A percentile compares a stretch with the other conserved stretches of the same genome.
phyloP scores from a whole-genome alignment of 2,113 vertebrate species.

The Haemorhous mexicanus region DNA sequence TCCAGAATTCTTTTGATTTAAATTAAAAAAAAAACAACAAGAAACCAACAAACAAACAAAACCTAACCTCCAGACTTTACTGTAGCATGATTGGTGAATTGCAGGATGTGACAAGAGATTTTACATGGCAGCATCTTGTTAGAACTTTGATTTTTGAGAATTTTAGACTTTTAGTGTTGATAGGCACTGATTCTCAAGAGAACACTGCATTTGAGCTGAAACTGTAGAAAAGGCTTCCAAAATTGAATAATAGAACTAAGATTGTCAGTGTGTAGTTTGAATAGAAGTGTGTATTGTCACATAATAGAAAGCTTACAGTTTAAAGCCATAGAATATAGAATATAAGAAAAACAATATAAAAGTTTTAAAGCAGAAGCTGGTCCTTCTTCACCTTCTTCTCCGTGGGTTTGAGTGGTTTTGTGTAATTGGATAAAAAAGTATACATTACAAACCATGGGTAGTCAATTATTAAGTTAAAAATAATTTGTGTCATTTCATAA shows the following conservation, averaged over 20 bases:
- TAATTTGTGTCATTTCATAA: background rate
- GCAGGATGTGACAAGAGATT: fast-evolving
- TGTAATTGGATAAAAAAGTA: background rate
- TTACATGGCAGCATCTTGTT: background rate
- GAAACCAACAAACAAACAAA: background rate
- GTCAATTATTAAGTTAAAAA: background rate
- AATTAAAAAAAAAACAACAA: background rate
- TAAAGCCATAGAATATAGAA: background rate
- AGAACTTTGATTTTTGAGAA: background rate
- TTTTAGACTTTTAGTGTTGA: background rate
- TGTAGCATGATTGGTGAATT: fast-evolving
- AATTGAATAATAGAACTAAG: background rate
- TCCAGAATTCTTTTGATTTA: background rate
- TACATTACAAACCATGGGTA: background rate
- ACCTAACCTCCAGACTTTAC: background rate
- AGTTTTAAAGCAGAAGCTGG: background rate
- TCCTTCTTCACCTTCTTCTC: background rate
- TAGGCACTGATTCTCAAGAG: background rate
- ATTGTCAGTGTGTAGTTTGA: background rate
- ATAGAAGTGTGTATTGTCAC: background rate
- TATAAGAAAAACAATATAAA: background rate
- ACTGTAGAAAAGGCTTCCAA: background rate
- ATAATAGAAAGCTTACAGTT: background rate
- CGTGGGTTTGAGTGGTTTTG: background rate
- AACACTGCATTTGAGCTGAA: background rate